Evolutionary conservation across 2,797 vertebrate genomes (phyloP).

Genomic region (Chrysocyon brachyurus): DNA sequence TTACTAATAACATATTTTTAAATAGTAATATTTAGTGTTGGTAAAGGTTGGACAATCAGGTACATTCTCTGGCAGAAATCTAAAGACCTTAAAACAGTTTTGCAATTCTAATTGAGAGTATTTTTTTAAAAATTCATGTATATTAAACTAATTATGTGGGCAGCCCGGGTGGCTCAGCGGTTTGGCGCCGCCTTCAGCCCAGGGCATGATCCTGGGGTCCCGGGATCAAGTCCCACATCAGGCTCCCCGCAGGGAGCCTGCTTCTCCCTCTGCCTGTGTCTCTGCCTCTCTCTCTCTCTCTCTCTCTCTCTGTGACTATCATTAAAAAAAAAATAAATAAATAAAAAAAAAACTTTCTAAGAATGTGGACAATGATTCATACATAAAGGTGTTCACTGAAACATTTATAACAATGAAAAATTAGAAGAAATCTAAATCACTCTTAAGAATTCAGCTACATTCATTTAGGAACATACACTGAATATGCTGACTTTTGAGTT

Average conservation of each 20-base stretch:
- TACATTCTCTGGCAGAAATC: background rate
- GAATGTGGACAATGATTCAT: background rate
- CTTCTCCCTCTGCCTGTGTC: too few relatives aligned
- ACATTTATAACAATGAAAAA: background rate
- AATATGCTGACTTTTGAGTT: conserved; percentile 6
- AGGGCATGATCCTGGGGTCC: too few relatives aligned
- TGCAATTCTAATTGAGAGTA: background rate
- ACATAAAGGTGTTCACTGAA: background rate
- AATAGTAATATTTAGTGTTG: conserved; percentile 2
- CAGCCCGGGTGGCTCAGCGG: too few relatives aligned
- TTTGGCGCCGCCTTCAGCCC: too few relatives aligned
- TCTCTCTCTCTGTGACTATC: too few relatives aligned
- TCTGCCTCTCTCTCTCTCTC: too few relatives aligned
- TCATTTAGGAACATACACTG: background rate
- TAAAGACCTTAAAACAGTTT: conserved; percentile 63
- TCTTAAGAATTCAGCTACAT: background rate
- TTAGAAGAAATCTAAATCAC: conserved; percentile 17
- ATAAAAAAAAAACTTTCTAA: background rate
- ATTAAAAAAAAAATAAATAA: too few relatives aligned
- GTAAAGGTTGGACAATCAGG: background rate
- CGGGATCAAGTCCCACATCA: too few relatives aligned
- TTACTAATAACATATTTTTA: conserved; percentile 2
- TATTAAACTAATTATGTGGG: background rate
- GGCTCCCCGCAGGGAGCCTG: too few relatives aligned
- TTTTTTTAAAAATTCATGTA: background rate